These are phyloP conservation scores for Pantherophis guttatus DNA, from an alignment of 2,113 vertebrate genomes.

Conservation along the genomic window DNA sequence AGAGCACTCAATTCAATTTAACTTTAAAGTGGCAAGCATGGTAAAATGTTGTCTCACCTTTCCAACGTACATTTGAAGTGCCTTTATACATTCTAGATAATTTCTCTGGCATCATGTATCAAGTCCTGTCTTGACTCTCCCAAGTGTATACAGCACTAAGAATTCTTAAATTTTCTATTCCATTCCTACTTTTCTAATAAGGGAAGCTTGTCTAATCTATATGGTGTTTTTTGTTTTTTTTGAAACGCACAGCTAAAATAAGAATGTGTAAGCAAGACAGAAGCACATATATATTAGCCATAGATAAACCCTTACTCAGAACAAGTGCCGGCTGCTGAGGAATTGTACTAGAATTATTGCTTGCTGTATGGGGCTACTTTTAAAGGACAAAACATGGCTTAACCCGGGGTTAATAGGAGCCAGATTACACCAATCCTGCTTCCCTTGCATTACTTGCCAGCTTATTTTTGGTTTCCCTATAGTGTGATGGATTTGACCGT, in stretches of 20 bases:
- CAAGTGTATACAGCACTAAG: not conserved
- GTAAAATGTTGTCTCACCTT: not conserved
- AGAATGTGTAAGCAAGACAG: not conserved
- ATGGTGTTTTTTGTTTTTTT: not conserved
- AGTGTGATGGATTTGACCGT: not conserved
- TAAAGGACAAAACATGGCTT: not conserved
- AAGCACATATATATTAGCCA: not conserved
- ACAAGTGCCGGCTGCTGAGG: not conserved
- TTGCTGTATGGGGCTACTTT: not conserved
- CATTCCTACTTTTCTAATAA: not conserved
- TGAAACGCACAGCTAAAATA: not conserved
- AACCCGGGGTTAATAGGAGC: not conserved
- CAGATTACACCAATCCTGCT: not conserved
- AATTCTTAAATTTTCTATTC: not conserved
- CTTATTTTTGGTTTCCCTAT: not conserved
- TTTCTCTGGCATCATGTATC: not conserved
- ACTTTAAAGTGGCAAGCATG: not conserved
- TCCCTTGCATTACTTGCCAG: not conserved
- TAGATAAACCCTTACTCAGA: not conserved
- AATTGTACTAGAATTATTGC: not conserved
- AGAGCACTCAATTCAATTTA: no score
- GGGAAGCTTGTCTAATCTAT: not conserved
- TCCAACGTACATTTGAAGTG: not conserved
- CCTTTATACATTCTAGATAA: not conserved
- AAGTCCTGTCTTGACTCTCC: not conserved